Conservation (phyloP, 1,140 invertebrate genomes). For the Zaprionus ghesquierei region DNA sequence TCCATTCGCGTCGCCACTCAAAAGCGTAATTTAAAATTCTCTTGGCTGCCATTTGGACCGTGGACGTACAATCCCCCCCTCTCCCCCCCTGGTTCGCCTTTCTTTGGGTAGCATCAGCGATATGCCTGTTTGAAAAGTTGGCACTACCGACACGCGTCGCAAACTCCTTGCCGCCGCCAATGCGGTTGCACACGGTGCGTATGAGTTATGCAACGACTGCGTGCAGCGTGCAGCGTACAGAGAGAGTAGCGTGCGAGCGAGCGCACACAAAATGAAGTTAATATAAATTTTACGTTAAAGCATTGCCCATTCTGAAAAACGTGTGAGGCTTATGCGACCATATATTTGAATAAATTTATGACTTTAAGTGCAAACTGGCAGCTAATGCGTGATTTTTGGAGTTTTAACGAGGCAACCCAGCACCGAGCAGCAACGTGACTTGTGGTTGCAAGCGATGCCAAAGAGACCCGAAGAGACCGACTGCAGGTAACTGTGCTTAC, state of each 20-base stretch:
- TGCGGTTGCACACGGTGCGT: conserved; percentile 72
- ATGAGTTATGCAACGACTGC: conserved; percentile 74
- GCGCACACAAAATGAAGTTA: conserved; percentile 72
- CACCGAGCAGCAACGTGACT: conserved; percentile 43
- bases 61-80: neutral
- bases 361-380: conserved; percentile 79
- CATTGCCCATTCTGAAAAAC: conserved; percentile 28
- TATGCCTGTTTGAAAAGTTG: conserved; percentile 53
- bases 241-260: too few species aligned
- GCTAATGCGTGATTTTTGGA: conserved; percentile 76
- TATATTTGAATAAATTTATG: conserved; percentile 81
- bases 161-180: conserved; percentile 25
- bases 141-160: conserved; percentile 28
- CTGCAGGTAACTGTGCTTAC: neutral
- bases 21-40: conserved; percentile 81
- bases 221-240: conserved; percentile 43
- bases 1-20: conserved; percentile 60
- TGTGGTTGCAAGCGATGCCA: conserved; percentile 6
- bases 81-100: conserved; percentile 15
- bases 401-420: conserved; percentile 34
- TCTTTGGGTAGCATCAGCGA: conserved; percentile 61
- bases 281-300: conserved; percentile 77
- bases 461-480: neutral
- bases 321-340: conserved; percentile 38
- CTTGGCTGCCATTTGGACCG: conserved; percentile 73